Percentiles rank a stretch among this genome's conserved stretches.
Evolutionary conservation across 2,113 vertebrate genomes (phyloP).

Genomic region (Mellivora capensis): DNA sequence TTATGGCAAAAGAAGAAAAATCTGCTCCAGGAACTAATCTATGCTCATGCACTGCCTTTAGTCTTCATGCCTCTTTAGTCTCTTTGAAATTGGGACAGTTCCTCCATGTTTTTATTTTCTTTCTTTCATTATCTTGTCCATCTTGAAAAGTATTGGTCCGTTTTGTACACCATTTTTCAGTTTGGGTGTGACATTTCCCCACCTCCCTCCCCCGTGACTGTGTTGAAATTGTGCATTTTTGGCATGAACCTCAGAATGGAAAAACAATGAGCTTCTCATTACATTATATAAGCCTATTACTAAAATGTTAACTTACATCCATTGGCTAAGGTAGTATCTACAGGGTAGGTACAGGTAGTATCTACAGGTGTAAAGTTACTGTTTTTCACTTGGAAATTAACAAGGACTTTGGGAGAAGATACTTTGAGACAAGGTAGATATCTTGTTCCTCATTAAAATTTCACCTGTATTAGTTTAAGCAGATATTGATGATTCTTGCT

Average conservation of each 20-base stretch:
- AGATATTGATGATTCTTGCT: background rate
- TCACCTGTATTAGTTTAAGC: background rate
- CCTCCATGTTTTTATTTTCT: background rate
- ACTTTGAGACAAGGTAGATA: background rate
- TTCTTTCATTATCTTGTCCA: background rate
- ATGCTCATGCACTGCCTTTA: background rate
- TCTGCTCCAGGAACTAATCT: background rate
- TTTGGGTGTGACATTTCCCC: background rate
- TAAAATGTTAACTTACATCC: background rate
- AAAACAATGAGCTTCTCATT: background rate
- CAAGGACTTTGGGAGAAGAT: background rate
- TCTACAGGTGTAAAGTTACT: background rate
- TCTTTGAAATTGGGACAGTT: background rate
- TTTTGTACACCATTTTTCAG: background rate
- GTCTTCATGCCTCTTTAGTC: background rate
- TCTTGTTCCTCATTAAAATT: constrained; percentile 4
- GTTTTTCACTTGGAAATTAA: constrained; percentile 4
- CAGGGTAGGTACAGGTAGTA: background rate
- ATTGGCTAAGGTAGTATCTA: background rate
- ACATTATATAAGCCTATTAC: background rate
- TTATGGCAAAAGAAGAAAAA: background rate
- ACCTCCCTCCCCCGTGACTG: background rate
- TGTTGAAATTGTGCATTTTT: background rate
- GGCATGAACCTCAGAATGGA: background rate
- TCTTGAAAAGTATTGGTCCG: background rate